Percentiles rank a stretch among this genome's conserved stretches.
Evolutionary conservation across 2,888 invertebrate genomes (phyloP).

Genomic region (Hydrotaea diabolus): DNA sequence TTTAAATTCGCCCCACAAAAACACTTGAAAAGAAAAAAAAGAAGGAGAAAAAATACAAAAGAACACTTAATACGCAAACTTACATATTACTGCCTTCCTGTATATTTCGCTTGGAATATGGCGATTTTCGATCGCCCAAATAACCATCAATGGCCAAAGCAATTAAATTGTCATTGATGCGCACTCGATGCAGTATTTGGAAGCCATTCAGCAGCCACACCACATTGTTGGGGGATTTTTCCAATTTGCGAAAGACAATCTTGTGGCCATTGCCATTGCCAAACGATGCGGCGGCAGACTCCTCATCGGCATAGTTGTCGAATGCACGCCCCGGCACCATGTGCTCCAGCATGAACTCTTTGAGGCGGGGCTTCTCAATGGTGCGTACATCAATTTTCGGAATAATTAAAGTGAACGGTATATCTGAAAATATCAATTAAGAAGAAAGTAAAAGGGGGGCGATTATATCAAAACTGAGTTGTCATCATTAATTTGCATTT

Average conservation of each 20-base stretch:
- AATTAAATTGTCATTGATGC: slow-evolving; percentile 79
- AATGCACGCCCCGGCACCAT: slow-evolving; percentile 83
- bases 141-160: slow-evolving; percentile 80
- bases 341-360: slow-evolving; percentile 84
- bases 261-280: slow-evolving; percentile 81
- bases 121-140: slow-evolving; percentile 80
- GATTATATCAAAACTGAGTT: neutral
- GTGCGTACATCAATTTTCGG: slow-evolving; percentile 82
- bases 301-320: slow-evolving; percentile 81
- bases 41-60: neutral
- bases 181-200: slow-evolving; percentile 79
- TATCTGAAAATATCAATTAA: slow-evolving; percentile 81
- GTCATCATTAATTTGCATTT: slow-evolving; percentile 31
- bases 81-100: slow-evolving; percentile 80
- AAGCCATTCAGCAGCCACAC: slow-evolving; percentile 80
- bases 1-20: slow-evolving; percentile 4
- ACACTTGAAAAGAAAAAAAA: neutral
- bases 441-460: slow-evolving; percentile 27
- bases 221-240: slow-evolving; percentile 76
- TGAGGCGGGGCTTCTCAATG: slow-evolving; percentile 82
- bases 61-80: slow-evolving; percentile 37
- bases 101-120: slow-evolving; percentile 80
- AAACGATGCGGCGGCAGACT: slow-evolving; percentile 78
- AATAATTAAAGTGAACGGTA: slow-evolving; percentile 84
- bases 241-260: slow-evolving; percentile 80